A percentile compares a stretch with the other conserved stretches of the same genome.
phyloP scores from a whole-genome alignment of 2,888 invertebrate genomes.

The Teinopalpus imperialis region DNA sequence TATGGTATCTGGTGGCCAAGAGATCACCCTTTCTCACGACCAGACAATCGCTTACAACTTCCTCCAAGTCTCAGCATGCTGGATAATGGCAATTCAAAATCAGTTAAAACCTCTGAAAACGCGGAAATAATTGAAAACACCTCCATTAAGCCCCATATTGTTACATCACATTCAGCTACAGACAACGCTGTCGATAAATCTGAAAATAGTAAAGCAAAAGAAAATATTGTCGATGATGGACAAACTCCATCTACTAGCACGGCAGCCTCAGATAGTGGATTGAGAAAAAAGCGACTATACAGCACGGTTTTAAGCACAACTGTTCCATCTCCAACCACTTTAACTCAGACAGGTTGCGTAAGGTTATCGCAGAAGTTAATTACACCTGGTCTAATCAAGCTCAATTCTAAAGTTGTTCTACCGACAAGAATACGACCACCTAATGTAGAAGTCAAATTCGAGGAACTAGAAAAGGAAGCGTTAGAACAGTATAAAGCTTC shows the following conservation, averaged over 20 bases:
- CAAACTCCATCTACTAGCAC: conserved; percentile 62
- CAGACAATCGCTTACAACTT: conserved; percentile 41
- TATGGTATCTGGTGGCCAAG: conserved; percentile 66
- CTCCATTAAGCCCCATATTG: conserved; percentile 1
- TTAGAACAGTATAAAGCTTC: conserved; percentile 83
- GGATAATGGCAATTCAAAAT: conserved; percentile 31
- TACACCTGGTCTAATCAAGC: conserved; percentile 63
- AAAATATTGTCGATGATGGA: conserved; percentile 45
- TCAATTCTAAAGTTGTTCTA: conserved; percentile 66
- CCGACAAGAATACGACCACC: conserved; percentile 56
- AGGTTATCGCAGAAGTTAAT: conserved; percentile 63
- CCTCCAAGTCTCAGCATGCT: conserved; percentile 39
- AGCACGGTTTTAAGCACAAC: conserved; percentile 78
- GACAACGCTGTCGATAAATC: conserved; percentile 32
- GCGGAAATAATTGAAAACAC: conserved; percentile 30
- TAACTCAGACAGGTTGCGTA: conserved; percentile 53
- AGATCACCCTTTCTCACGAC: conserved; percentile 53
- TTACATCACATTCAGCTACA: conserved; percentile 32
- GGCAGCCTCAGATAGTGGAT: conserved; percentile 50
- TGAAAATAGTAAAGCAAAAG: conserved; percentile 43
- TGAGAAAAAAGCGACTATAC: conserved; percentile 73
- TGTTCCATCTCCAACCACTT: conserved; percentile 56
- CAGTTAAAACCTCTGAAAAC: conserved; percentile 31
- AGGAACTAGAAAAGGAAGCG: conserved; percentile 83
- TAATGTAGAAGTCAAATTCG: conserved; percentile 67